Conservation (phyloP, 2,797 vertebrate species). For the Paedocypris micromegethes region DNA sequence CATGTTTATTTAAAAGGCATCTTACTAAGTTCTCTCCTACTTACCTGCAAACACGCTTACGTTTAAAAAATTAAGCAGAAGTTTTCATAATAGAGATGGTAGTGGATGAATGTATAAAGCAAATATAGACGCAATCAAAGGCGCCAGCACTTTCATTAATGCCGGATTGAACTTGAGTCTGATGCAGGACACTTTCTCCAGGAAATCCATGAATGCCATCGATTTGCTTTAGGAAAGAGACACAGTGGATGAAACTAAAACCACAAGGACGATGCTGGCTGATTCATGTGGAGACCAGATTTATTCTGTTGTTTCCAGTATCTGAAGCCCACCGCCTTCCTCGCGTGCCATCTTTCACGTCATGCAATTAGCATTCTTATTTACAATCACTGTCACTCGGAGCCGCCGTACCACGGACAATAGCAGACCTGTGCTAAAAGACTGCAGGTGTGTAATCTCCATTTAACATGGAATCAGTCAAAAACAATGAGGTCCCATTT, state of each 20-base stretch:
- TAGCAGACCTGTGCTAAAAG: slow-evolving; percentile 26
- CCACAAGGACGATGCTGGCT: slow-evolving; percentile 37
- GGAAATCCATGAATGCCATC: slow-evolving; percentile 25
- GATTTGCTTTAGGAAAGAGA: slow-evolving; percentile 13
- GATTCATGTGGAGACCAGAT: slow-evolving; percentile 15
- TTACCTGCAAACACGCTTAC: no score
- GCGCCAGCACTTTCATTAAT: slow-evolving; percentile 19
- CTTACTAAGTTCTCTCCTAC: no score
- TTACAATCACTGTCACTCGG: slow-evolving; percentile 32
- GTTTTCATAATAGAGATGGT: no score
- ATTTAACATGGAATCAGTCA: slow-evolving; percentile 43
- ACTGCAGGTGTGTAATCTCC: slow-evolving; percentile 49
- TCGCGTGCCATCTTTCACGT: slow-evolving; percentile 13
- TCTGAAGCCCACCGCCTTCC: slow-evolving; percentile 14
- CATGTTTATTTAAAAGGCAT: no score
- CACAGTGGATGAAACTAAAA: slow-evolving; percentile 33
- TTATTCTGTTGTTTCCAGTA: slow-evolving; percentile 17
- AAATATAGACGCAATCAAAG: slow-evolving; percentile 15
- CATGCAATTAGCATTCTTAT: slow-evolving; percentile 51
- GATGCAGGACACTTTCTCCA: slow-evolving; percentile 17
- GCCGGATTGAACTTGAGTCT: slow-evolving; percentile 8
- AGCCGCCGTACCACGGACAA: slow-evolving; percentile 34
- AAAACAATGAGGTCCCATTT: slow-evolving; percentile 28
- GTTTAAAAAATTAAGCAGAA: no score
- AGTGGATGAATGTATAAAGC: background rate